Evolutionary conservation across 2,888 invertebrate species (phyloP).

Genomic region (Apodemia hepburni): DNA sequence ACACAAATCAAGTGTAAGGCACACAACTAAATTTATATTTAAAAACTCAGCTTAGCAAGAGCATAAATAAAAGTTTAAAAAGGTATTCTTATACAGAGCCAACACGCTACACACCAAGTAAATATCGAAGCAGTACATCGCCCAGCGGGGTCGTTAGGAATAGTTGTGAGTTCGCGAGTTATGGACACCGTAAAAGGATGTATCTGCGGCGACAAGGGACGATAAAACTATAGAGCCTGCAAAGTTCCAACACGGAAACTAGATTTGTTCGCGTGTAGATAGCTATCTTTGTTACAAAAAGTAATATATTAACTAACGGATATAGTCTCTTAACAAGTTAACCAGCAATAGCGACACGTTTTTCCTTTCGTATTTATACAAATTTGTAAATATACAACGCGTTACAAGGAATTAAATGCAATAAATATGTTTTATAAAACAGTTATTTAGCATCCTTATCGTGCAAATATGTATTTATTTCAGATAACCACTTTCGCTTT

Average conservation of each 20-base stretch:
- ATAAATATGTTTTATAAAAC: too few relatives aligned
- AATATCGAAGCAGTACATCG: conserved; percentile 32
- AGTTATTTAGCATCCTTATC: too few relatives aligned
- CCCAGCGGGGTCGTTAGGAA: conserved; percentile 41
- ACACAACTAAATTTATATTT: neutral
- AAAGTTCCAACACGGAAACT: conserved; percentile 52
- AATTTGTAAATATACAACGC: too few relatives aligned
- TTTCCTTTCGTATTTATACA: conserved; percentile 2
- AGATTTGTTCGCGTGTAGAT: conserved; percentile 39
- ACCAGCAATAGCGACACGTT: conserved; percentile 7
- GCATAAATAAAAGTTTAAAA: conserved; percentile 17
- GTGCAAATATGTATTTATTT: too few relatives aligned
- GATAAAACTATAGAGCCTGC: conserved; percentile 55
- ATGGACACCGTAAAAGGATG: conserved; percentile 59
- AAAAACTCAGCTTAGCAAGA: neutral
- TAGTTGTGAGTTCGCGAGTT: conserved; percentile 54
- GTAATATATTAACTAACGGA: conserved; percentile 17
- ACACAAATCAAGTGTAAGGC: neutral
- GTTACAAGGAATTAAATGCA: too few relatives aligned
- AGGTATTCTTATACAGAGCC: conserved; percentile 28
- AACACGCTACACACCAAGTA: conserved; percentile 28
- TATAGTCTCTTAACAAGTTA: conserved; percentile 15
- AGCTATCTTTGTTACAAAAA: conserved; percentile 28
- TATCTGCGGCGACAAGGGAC: conserved; percentile 50
- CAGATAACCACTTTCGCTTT: too few relatives aligned